These are phyloP conservation scores for Tetramorium bicarinatum DNA, from an alignment of 2,888 invertebrate genomes.

Conservation along the genomic window DNA sequence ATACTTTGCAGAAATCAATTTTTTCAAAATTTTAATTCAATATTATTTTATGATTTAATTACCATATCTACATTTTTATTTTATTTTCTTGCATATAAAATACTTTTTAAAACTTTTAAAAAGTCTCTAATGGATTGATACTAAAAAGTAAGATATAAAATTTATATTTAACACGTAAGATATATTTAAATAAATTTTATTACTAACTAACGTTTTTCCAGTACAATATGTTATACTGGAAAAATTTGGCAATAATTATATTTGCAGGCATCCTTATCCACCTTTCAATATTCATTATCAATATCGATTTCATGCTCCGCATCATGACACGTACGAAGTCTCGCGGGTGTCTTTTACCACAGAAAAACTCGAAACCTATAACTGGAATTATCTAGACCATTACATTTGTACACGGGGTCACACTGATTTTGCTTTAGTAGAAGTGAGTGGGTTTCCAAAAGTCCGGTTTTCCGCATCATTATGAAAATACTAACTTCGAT, in stretches of 20 bases:
- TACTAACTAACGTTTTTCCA: neutral
- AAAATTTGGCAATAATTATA: constrained; percentile 28
- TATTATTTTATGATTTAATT: neutral
- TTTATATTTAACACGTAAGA: neutral
- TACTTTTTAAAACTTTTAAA: neutral
- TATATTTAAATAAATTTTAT: constrained; percentile 19
- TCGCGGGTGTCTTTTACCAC: constrained; percentile 98
- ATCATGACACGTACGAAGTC: constrained; percentile 96
- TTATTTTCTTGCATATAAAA: neutral
- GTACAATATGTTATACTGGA: neutral
- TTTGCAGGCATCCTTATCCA: constrained; percentile 95
- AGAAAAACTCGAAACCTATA: constrained; percentile 97
- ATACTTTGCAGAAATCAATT: neutral
- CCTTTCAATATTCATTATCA: constrained; percentile 97
- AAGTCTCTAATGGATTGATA: neutral
- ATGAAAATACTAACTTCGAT: neutral
- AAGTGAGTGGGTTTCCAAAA: constrained; percentile 88
- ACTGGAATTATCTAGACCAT: constrained; percentile 99
- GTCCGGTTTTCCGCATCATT: neutral
- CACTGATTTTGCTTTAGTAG: constrained; percentile 95
- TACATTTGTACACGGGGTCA: constrained; percentile 98
- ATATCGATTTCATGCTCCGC: constrained; percentile 96
- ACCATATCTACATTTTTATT: neutral
- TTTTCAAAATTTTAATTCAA: neutral
- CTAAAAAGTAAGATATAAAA: neutral